Base-by-base conservation (phyloP, 2,113 vertebrate genomes). In the Ciconia stormi region DNA sequence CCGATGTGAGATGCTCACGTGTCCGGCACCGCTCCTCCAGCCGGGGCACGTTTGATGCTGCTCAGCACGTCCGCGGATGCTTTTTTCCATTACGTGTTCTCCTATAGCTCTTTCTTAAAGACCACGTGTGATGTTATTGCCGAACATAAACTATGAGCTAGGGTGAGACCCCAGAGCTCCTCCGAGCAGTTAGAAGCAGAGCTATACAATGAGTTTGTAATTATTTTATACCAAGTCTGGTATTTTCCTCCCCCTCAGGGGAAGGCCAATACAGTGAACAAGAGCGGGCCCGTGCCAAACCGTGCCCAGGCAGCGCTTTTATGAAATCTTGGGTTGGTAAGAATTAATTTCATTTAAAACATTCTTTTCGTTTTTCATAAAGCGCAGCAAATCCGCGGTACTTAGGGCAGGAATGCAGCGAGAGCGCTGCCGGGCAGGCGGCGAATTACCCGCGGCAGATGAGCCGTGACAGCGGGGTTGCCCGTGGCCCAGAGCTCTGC, bases 321-420 rank as follows among this genome's bases (percentile, higher is more conserved):
- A 97, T 98, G 97, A 98, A 98, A 95, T 25, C 82, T 89, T 93
- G 92, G 95, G 93, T 87, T 97, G 22, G 80, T 97, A 96, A 96
- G 95, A 98, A 98, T 96, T 95, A 95, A 97, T 98, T 98, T 98
- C 97, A 95, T 97, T 98, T 98, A 98, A 98, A 98, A 96, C 98
- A 98, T 98, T 98, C 98, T 98, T 98, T 52, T 98, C 98, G 94
- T 98, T 98, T 98, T 97, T 98, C 97, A 84, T 63, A 93, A 98
- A 98, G 98, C 97, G 91, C 97, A 97, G 97, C 97, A 98, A 98
- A 98, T 98, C 98, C 95, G 4, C 29, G 50, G 81, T 94, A 59
- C 96, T 98, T 97, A 98, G 59, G 86, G 86, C 77, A 97, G 97
- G 97, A 98, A 98, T 97, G 96, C 86, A 61, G 95, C 26, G 62